Conservation (phyloP, 1,140 invertebrate species). For the Drosophila asahinai region DNA sequence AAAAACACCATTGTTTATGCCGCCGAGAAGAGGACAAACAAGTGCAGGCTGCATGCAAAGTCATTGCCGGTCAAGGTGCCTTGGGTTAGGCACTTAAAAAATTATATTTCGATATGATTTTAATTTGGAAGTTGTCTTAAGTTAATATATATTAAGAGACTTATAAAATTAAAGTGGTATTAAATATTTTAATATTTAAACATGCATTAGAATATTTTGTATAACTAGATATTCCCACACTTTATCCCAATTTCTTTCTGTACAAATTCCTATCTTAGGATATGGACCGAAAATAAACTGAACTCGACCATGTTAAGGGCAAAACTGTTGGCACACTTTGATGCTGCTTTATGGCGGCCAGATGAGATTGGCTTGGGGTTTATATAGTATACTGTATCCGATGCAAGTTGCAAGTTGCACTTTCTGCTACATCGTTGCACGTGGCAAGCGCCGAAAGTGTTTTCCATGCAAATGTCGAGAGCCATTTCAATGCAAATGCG, state of each 20-base stretch:
- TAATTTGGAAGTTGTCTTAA: not conserved
- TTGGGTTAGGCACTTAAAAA: not conserved
- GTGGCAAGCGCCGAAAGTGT: constrained; percentile 54
- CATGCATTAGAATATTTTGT: not conserved
- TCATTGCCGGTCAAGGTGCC: constrained; percentile 54
- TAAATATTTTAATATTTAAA: too few species aligned
- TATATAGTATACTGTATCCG: constrained; percentile 11
- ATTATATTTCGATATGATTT: not conserved
- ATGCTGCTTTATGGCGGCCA: constrained; percentile 50
- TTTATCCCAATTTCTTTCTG: not conserved
- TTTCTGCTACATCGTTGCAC: constrained; percentile 36
- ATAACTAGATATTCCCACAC: not conserved
- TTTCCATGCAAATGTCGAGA: constrained; percentile 70
- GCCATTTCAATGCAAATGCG: constrained; percentile 74
- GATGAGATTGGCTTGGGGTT: constrained; percentile 25
- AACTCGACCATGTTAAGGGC: constrained; percentile 19
- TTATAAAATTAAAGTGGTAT: too few species aligned
- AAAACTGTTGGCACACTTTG: constrained; percentile 34
- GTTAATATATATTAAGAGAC: not conserved
- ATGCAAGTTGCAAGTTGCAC: constrained; percentile 44
- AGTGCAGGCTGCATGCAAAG: constrained; percentile 45
- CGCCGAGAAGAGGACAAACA: constrained; percentile 32
- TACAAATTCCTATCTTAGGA: constrained; percentile 8
- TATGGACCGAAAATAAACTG: constrained; percentile 22
- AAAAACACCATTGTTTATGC: constrained; percentile 71